phyloP scores from a whole-genome alignment of 2,888 invertebrate genomes.

The Drosophila demipolita region DNA sequence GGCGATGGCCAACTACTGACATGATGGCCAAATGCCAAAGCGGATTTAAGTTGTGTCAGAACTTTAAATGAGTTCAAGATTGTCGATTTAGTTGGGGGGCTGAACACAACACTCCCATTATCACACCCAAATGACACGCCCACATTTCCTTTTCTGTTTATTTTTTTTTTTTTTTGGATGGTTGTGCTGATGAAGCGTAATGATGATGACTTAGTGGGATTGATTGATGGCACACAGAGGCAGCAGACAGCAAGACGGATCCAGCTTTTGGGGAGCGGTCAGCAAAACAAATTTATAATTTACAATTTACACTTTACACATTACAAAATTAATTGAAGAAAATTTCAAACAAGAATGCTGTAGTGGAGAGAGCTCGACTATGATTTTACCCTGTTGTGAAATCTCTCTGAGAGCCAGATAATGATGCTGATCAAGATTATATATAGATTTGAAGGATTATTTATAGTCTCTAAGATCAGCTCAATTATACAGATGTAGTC shows the following conservation, averaged over 20 bases:
- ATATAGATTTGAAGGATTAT: neutral
- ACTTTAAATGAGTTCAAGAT: conserved; percentile 79
- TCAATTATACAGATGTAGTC: neutral
- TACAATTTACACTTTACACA: conserved; percentile 36
- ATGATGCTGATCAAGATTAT: neutral
- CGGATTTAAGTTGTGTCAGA: conserved; percentile 71
- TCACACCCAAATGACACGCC: conserved; percentile 34
- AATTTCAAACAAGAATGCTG: neutral
- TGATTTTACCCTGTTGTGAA: neutral
- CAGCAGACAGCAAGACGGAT: neutral
- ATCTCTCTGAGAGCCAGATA: too few relatives aligned
- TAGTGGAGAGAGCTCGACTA: neutral
- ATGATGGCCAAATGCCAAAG: conserved; percentile 69
- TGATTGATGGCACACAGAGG: conserved; percentile 57
- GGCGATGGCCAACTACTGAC: conserved; percentile 61
- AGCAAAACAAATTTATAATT: neutral
- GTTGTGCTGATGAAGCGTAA: conserved; percentile 65
- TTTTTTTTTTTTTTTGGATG: conserved; percentile 9
- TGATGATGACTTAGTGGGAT: conserved; percentile 67
- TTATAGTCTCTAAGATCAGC: neutral
- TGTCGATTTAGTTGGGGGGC: conserved; percentile 49
- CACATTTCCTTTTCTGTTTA: conserved; percentile 7
- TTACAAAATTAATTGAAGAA: neutral
- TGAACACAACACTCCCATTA: neutral
- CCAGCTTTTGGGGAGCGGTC: neutral